These are phyloP conservation scores for Lamprologus callipterus DNA, from an alignment of 2,113 vertebrate species.

Conservation along the genomic window DNA sequence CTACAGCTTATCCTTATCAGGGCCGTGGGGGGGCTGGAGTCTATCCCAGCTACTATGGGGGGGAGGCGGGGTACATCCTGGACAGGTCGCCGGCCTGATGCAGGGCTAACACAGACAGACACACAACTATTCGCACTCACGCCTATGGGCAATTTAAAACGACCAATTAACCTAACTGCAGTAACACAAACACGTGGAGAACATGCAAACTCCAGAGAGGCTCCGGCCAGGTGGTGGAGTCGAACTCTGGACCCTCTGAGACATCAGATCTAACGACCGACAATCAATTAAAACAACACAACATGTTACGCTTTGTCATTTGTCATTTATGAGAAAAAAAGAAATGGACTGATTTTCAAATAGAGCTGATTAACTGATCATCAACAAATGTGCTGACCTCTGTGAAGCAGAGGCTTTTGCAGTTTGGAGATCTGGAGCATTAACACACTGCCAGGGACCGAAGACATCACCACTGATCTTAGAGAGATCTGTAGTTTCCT, in stretches of 20 bases:
- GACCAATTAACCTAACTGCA: background rate
- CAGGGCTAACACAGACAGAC: background rate
- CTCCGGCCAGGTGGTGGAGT: background rate
- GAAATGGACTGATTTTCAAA: background rate
- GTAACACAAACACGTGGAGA: background rate
- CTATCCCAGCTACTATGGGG: background rate
- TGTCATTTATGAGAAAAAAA: background rate
- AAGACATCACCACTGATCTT: background rate
- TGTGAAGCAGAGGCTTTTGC: background rate
- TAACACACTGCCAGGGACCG: fast-evolving
- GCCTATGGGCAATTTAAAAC: background rate
- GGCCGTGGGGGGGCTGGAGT: background rate
- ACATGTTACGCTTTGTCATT: background rate
- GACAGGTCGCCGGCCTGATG: background rate
- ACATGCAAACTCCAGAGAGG: background rate
- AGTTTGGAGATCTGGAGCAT: background rate
- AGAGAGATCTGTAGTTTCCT: background rate
- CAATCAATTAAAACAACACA: fast-evolving
- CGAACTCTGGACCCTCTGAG: background rate
- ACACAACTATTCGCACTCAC: background rate
- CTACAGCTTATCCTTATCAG: background rate
- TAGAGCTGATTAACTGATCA: background rate
- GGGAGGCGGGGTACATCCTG: fast-evolving
- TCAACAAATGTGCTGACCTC: background rate
- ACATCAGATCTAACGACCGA: background rate